phyloP scores from a whole-genome alignment of 2,888 invertebrate species.

The Pollenia labialis region DNA sequence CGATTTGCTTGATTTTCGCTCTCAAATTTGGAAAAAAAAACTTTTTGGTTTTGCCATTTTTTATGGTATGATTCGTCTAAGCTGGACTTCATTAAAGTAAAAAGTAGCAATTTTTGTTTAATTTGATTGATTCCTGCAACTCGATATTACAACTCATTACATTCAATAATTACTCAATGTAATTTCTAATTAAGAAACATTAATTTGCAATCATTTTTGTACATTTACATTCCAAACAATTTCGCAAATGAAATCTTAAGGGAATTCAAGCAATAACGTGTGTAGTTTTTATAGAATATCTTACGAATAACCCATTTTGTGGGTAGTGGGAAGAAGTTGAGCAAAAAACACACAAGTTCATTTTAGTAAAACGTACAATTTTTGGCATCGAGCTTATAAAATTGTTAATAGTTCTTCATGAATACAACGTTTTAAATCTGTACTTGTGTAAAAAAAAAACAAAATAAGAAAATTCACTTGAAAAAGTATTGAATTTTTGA shows the following conservation, averaged over 20 bases:
- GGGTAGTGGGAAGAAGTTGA: not conserved
- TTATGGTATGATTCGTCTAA: no score
- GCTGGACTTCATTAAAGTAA: no score
- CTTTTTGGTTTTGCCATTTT: no score
- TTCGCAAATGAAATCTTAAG: slow-evolving; percentile 56
- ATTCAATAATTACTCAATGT: not conserved
- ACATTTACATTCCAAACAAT: slow-evolving; percentile 33
- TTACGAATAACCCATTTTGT: slow-evolving; percentile 54
- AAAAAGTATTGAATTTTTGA: slow-evolving; percentile 63
- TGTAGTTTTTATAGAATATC: slow-evolving; percentile 45
- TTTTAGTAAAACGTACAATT: slow-evolving; percentile 28
- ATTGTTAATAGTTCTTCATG: slow-evolving; percentile 54
- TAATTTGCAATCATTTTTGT: slow-evolving; percentile 47
- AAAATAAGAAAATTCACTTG: slow-evolving; percentile 40
- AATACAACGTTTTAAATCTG: slow-evolving; percentile 3
- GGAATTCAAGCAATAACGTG: slow-evolving; percentile 59
- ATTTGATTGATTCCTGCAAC: no score
- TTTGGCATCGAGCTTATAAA: slow-evolving; percentile 63
- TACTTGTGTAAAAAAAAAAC: not conserved
- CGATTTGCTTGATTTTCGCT: no score
- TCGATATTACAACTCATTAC: not conserved
- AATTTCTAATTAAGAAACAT: slow-evolving; percentile 41
- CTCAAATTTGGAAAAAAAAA: no score
- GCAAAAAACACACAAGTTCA: slow-evolving; percentile 12
- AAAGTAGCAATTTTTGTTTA: no score